Base-by-base conservation (phyloP, 2,888 invertebrate species). In the Melikaiella ostensackeni region DNA sequence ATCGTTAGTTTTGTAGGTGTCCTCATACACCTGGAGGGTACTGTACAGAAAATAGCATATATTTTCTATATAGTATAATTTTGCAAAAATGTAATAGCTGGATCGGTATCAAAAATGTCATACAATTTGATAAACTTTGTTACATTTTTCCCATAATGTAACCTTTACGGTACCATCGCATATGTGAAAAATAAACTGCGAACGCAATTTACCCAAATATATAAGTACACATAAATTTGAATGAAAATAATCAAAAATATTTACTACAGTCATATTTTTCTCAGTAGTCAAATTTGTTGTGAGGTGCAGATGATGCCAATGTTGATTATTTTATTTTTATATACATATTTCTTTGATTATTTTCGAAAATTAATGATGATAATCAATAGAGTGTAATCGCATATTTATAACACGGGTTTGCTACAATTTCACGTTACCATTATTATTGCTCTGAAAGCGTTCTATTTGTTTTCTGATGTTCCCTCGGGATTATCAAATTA, bases 401-500 rank as follows among this genome's bases (percentile, higher is more conserved):
- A n/a, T n/a, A 50, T 19, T 50, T 50, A n/a, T 50, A 50, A 50
- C 9, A 50, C 4, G 1, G 5, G 4, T 50, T 50, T n/a, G 1
- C 0, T n/a, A 50, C 50, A 50, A n/a, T 50, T 50, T 50, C 6
- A 50, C 8, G 1, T n/a, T 1, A 2, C 1, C 7, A 50, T 50
- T 50, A 19, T 50, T n/a, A n/a, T n/a, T 8, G 0, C 2, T 50
- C 1, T n/a, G n/a, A 50, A 9, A 50, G n/a, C n/a, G 19, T n/a
- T 50, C 8, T 50, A n/a, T n/a, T 50, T 50, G 50, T n/a, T 50
- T 50, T 19, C 50, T 50, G n/a, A n/a, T n/a, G 9, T n/a, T 50
- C 50, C n/a, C 50, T 9, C 50, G n/a, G n/a, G 50, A n/a, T 50
- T n/a, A 50, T 50, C 50, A 50, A 50, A n/a, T 50, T 50, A 50